Evolutionary conservation across 2,797 vertebrate species (phyloP), one percentile per base, ranked within the genome.

Genomic region (Parauchenoglanis punctatus): DNA sequence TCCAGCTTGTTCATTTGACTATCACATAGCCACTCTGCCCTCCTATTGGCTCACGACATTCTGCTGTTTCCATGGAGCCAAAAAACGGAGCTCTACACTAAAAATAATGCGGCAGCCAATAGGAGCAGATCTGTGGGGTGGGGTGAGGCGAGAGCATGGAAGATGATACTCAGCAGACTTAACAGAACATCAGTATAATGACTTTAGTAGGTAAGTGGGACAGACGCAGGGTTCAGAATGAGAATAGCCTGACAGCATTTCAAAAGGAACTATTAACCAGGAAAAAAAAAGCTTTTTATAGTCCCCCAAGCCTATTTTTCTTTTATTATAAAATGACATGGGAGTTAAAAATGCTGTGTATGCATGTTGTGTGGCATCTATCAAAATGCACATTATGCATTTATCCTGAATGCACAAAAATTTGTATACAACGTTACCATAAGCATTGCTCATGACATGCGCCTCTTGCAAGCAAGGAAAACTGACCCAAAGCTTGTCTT

Each of bases 51-150:
- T 86, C 52, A 59, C 46, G 83, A 86, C 85, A 90, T 90, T 92
- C 90, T 86, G 88, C 91, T 93, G 92, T 93, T 92, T 91, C 92
- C 92, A 93, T 93, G 92, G 92, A 93, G 91, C 88, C 92, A 84
- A 90, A 83, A 91, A 91, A 87, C 67, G 83, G 85, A 81, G 87
- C 88, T 90, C 88, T 81, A 84, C 83, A 85, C 87, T 86, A 88
- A 92, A 92, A 93, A 88, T 85, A 88, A 81, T 76, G 75, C 61
- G 2, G 18, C 83, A 89, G 87, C 92, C 91, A 91, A 92, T 92
- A 76, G 85, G 85, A 88, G 88, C 31, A 25, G 73, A 81, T 81
- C 65, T 35, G 44, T 15, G 56, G 83, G 46, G 31, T 78, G 54
- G 28, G 63, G 76, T 5, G 84, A 67, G 84, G 87, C 20, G 44